Evolutionary conservation across 2,113 vertebrate species (phyloP).

Genomic region (Megalops atlanticus): DNA sequence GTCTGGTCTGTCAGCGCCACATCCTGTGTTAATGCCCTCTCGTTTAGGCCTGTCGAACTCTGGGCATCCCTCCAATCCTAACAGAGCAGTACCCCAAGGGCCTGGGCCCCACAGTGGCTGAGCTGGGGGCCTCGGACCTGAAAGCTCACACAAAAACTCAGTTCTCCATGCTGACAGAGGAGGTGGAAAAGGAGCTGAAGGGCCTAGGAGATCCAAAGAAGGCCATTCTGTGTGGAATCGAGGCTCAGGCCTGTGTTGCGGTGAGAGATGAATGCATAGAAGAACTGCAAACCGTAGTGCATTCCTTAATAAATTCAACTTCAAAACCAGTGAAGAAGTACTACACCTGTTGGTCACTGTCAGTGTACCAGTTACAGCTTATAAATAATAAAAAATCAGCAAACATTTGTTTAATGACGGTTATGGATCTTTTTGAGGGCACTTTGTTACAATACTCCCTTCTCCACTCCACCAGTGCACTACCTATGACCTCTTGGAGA

Average conservation of each 20-base stretch:
- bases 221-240: constrained; percentile 84
- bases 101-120: constrained; percentile 82
- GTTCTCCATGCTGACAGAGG: constrained; percentile 83
- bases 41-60: constrained; percentile 69
- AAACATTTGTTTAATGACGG: neutral
- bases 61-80: constrained; percentile 73
- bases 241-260: constrained; percentile 84
- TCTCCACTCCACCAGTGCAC: constrained; percentile 71
- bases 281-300: too few relatives aligned
- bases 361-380: neutral
- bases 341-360: neutral
- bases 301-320: too few relatives aligned
- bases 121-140: constrained; percentile 75
- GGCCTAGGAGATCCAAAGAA: constrained; percentile 66
- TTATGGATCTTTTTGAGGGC: neutral
- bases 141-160: constrained; percentile 75
- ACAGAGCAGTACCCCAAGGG: constrained; percentile 88
- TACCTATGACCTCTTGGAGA: constrained; percentile 79
- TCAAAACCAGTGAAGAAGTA: too few relatives aligned
- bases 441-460: neutral
- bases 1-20: neutral
- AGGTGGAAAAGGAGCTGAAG: constrained; percentile 69
- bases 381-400: neutral
- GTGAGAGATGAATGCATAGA: constrained; percentile 59
- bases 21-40: neutral